These are phyloP conservation scores for Harpagifer antarcticus DNA, from an alignment of 2,797 vertebrate species.

Conservation along the genomic window DNA sequence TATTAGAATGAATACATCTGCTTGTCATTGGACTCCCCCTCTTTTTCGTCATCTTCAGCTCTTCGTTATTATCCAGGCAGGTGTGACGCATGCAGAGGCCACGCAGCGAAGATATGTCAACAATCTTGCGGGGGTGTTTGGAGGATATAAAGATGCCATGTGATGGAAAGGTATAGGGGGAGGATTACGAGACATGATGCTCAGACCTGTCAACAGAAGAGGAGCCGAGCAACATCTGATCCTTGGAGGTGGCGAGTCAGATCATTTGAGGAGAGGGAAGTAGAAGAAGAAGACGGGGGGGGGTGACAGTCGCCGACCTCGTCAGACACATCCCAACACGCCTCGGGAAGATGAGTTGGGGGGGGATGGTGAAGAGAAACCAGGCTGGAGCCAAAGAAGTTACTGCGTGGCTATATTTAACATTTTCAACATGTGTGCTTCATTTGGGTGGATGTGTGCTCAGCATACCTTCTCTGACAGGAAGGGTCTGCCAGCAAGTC, in stretches of 20 bases:
- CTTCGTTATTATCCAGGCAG: slow-evolving; percentile 25
- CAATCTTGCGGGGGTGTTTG: neutral
- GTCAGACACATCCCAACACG: slow-evolving; percentile 59
- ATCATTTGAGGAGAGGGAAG: neutral
- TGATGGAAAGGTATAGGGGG: slow-evolving; percentile 8
- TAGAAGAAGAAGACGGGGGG: neutral
- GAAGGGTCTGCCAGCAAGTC: slow-evolving; percentile 44
- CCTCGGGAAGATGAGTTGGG: slow-evolving; percentile 30
- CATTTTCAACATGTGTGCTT: slow-evolving; percentile 82
- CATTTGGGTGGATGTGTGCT: slow-evolving; percentile 72
- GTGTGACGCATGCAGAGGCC: slow-evolving; percentile 41
- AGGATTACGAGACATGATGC: slow-evolving; percentile 5
- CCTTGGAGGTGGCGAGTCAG: slow-evolving; percentile 22
- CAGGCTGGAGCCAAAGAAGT: slow-evolving; percentile 58
- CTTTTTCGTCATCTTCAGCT: slow-evolving; percentile 33
- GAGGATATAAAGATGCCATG: slow-evolving; percentile 19
- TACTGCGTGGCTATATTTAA: slow-evolving; percentile 81
- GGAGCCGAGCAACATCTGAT: slow-evolving; percentile 39
- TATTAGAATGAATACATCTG: slow-evolving; percentile 37
- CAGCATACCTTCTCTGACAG: slow-evolving; percentile 75
- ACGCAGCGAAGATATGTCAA: slow-evolving; percentile 34
- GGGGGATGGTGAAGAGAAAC: slow-evolving; percentile 26
- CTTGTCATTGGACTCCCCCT: slow-evolving; percentile 30
- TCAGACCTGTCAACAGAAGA: slow-evolving; percentile 29
- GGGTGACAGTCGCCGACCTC: slow-evolving; percentile 28